Base-by-base conservation (phyloP, 2,888 invertebrate species). In the Campoplex nolae region DNA sequence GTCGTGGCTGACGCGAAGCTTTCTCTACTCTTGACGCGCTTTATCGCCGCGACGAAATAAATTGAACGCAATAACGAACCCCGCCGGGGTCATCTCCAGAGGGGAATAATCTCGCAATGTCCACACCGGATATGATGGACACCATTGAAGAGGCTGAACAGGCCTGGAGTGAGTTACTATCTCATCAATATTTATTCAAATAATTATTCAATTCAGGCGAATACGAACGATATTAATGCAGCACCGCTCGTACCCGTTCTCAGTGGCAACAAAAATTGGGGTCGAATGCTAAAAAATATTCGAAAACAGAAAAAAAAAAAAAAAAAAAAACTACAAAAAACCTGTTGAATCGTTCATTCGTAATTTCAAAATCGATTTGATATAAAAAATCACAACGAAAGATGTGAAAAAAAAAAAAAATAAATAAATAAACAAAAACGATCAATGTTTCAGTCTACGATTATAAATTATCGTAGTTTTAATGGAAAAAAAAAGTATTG, bases 61-160 rank as follows among this genome's bases (percentile, higher is more conserved):
- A 91, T 92, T 77, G 73, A 90, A 90, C 87, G 86, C 89, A 89
- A 90, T 90, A 58, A 56, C 70, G 51, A 70, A 68, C 18, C 18
- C 67, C 88, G 90, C 67, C 88, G 90, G 91, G 91, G 91, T 92
- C 92, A 90, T 90, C 91, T 89, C 70, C 88, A 89, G 86, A 84
- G 38, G 67, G 83, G 77, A 58, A 70, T 70, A 71, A 78, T 81
- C 71, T 83, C 92, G 90, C 91, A 88, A 93, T 93, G 94, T 94
- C 96, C 95, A 82, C 96, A 95, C 92, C 92, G 90, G 93, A 93
- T 90, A 93, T 91, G 91, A 93, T 94, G 87, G 96, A 96, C 92
- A 96, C 96, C 91, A 96, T 96, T 95, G 96, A 96, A 91, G 96
- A 96, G 91, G 96, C 96, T 32, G 96, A 96, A 90, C 96, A 96